A percentile compares a stretch with the other conserved stretches of the same genome.
These are phyloP conservation scores for Aldrovandia affinis DNA, from an alignment of 2,797 vertebrate species.

Conservation along the genomic window DNA sequence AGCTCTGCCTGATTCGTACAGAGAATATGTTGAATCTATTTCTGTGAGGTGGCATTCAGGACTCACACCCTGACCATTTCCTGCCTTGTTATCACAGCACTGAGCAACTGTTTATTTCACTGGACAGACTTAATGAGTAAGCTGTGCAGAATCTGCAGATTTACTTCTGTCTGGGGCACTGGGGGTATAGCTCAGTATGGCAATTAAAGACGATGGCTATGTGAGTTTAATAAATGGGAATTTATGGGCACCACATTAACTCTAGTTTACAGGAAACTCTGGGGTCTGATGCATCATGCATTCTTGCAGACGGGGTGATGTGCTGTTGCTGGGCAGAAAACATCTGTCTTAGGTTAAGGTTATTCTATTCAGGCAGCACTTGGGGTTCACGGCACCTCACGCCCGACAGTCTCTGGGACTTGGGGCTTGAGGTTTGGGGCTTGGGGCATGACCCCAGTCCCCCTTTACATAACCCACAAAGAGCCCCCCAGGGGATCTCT, in stretches of 20 bases:
- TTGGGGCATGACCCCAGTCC: slow-evolving; percentile 11
- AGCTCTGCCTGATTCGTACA: too few species aligned
- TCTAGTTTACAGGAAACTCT: slow-evolving; percentile 25
- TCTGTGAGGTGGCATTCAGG: neutral
- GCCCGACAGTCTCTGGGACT: slow-evolving; percentile 17
- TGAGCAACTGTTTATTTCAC: neutral
- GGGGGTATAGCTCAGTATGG: neutral
- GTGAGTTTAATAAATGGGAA: slow-evolving; percentile 25
- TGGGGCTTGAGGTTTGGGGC: slow-evolving; percentile 19
- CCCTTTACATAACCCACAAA: neutral
- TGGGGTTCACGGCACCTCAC: slow-evolving; percentile 12
- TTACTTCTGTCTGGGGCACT: neutral
- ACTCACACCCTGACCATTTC: slow-evolving; percentile 10
- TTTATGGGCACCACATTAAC: slow-evolving; percentile 31
- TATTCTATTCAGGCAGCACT: slow-evolving; percentile 9
- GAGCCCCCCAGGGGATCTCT: neutral
- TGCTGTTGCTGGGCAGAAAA: slow-evolving; percentile 19
- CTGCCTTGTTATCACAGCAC: slow-evolving; percentile 29
- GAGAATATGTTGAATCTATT: too few species aligned
- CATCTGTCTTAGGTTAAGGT: slow-evolving; percentile 36
- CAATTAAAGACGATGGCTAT: slow-evolving; percentile 8
- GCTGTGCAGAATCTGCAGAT: neutral
- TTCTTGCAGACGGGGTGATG: slow-evolving; percentile 15
- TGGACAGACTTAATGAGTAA: slow-evolving; percentile 17
- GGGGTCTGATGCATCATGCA: slow-evolving; percentile 23